Percentiles rank a stretch among this genome's conserved stretches.
phyloP scores from a whole-genome alignment of 2,888 invertebrate species.

The Drosophila paranaensis region DNA sequence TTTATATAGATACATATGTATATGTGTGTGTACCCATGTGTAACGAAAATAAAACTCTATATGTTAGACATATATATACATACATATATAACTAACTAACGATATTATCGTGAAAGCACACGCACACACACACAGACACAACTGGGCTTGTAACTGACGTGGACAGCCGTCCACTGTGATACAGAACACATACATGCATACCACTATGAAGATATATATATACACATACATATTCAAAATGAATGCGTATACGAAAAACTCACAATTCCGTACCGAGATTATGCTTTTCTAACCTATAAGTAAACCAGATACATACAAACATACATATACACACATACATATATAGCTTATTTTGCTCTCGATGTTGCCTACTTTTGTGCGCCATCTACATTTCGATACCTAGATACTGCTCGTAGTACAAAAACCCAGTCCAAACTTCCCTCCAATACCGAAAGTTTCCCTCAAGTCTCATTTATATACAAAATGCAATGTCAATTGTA shows the following conservation, averaged over 20 bases:
- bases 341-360: constrained; percentile 44
- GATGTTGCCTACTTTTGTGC: constrained; percentile 61
- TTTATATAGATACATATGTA: constrained; percentile 24
- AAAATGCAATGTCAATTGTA: constrained; percentile 68
- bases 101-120: constrained; percentile 12
- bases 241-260: constrained; percentile 13
- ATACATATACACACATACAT: constrained; percentile 30
- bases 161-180: constrained; percentile 69
- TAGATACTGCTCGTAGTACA: constrained; percentile 17
- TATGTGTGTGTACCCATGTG: constrained; percentile 27
- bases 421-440: constrained; percentile 4
- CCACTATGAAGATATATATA: constrained; percentile 9
- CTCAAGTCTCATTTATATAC: constrained; percentile 23
- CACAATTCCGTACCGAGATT: constrained; percentile 8
- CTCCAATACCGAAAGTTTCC: neutral
- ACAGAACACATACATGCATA: constrained; percentile 26
- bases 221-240: constrained; percentile 11
- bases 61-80: constrained; percentile 14
- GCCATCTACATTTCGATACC: neutral
- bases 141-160: constrained; percentile 54
- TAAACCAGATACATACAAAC: constrained; percentile 31
- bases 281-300: constrained; percentile 9
- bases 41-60: constrained; percentile 10
- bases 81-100: neutral
- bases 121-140: constrained; percentile 7